Conservation (phyloP, 2,888 invertebrate species). For the Aphidoletes aphidimyza region DNA sequence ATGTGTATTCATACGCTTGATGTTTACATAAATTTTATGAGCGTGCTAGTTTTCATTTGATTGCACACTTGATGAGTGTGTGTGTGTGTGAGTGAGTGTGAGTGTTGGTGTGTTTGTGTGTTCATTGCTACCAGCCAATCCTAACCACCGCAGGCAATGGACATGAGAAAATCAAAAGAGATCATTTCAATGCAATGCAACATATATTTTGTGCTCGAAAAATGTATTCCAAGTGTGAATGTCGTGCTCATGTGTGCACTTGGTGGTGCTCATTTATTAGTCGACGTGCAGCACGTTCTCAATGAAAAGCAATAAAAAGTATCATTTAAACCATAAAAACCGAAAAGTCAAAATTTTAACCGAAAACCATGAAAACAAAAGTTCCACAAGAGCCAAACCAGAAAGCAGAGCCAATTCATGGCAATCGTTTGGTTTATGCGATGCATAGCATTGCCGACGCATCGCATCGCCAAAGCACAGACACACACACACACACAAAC, state of each 20-base stretch:
- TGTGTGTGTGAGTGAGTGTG: no score
- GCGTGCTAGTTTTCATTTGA: slow-evolving; percentile 49
- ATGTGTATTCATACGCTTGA: slow-evolving; percentile 40
- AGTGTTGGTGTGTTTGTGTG: no score
- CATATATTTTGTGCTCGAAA: neutral
- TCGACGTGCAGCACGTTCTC: slow-evolving; percentile 41
- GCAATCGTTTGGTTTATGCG: slow-evolving; percentile 25
- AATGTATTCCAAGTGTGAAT: neutral
- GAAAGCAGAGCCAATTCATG: neutral
- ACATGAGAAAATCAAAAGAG: neutral
- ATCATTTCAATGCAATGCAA: neutral
- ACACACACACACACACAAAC: no score
- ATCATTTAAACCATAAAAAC: slow-evolving; percentile 44
- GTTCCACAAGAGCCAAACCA: neutral
- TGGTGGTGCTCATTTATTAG: slow-evolving; percentile 7
- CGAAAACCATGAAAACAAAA: slow-evolving; percentile 7
- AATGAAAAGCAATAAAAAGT: slow-evolving; percentile 23
- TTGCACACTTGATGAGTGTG: slow-evolving; percentile 26
- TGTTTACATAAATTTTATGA: slow-evolving; percentile 51
- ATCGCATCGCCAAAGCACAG: slow-evolving; percentile 7
- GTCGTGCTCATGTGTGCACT: neutral
- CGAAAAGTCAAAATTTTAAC: slow-evolving; percentile 3
- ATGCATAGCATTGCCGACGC: slow-evolving; percentile 37
- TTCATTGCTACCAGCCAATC: neutral
- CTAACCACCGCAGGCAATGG: no score